Conservation (phyloP, 2,888 invertebrate genomes). For the Agonopterix subpropinquella region DNA sequence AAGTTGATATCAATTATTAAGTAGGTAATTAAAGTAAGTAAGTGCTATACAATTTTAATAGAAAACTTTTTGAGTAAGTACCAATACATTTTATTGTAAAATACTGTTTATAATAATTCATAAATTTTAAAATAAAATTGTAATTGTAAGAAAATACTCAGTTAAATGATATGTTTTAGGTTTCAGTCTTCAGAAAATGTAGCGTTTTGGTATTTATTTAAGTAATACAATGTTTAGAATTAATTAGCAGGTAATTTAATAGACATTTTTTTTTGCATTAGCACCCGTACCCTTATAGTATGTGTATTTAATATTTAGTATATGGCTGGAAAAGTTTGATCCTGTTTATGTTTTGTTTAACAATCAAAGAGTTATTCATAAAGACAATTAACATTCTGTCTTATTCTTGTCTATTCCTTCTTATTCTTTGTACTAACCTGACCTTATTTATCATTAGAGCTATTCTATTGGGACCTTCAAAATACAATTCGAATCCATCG, state of each 20-base stretch:
- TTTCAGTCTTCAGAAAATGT: constrained; percentile 56
- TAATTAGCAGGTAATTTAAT: constrained; percentile 1
- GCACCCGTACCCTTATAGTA: constrained; percentile 3
- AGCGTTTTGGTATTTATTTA: constrained; percentile 22
- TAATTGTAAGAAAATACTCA: constrained; percentile 30
- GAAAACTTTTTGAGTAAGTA: neutral
- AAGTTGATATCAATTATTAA: too few relatives aligned
- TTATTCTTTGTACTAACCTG: too few relatives aligned
- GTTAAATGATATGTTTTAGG: constrained; percentile 55
- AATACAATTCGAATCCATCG: too few relatives aligned
- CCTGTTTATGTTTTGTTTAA: too few relatives aligned
- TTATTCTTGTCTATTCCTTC: too few relatives aligned
- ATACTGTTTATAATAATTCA: neutral
- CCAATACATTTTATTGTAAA: neutral
- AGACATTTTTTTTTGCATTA: constrained; percentile 1
- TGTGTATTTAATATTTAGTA: neutral
- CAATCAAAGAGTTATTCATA: too few relatives aligned
- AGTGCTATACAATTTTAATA: too few relatives aligned
- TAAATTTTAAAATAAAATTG: constrained; percentile 1
- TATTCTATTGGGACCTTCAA: too few relatives aligned
- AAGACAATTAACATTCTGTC: too few relatives aligned
- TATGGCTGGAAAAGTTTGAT: neutral
- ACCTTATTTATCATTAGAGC: too few relatives aligned
- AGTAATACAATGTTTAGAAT: constrained; percentile 2
- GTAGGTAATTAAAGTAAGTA: too few relatives aligned